Evolutionary conservation across 1,140 invertebrate species (phyloP), one percentile per base, ranked within the genome.

Genomic region (Archegozetes longisetosus): DNA sequence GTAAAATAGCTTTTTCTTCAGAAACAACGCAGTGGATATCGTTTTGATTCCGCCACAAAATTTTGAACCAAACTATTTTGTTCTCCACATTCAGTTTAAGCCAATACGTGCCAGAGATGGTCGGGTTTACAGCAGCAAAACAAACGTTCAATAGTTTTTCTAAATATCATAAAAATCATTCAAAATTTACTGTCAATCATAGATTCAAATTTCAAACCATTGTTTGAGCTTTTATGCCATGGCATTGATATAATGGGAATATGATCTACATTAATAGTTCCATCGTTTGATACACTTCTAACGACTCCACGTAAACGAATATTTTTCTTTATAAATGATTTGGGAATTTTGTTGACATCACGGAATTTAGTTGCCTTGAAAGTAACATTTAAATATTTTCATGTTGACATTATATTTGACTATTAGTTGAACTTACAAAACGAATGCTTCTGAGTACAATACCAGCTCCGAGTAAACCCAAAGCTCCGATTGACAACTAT

Each of bases 41-140:
- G 9, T 12, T 57, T 3, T 32, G 12, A 6, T 22, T 28, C 17
- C 17, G 6, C 6, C 17, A 17, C 17, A 40, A 9, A 57, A 57
- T 17, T 50, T 57, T 57, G 55, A 57, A 17, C 55, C 26, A 29
- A 6, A 20, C 27, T 3, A 22, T 28, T 23, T 6, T 52, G 13
- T 40, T 40, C 17, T 40, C 32, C 6, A 47, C 29, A 40, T 57
- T 57, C 23, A 57, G 22, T 48, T 29, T 17, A 13, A 57, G 28
- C 55, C 55, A 57, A 50, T 57, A 57, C 6, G 47, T 57, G 9
- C 55, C 55, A 22, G 55, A 47, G 25, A 57, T 57, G 28, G 28
- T 53, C 12, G 55, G 55, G 13, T 13, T 32, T 12, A 50, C 25
- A 22, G n/a, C 27, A 9, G 55, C 55, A 3, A 57, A 22, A 12